Percentiles rank a stretch among this genome's conserved stretches.
These are phyloP conservation scores for Muntiacus muntjak DNA, from an alignment of 2,113 vertebrate genomes.

Conservation along the genomic window DNA sequence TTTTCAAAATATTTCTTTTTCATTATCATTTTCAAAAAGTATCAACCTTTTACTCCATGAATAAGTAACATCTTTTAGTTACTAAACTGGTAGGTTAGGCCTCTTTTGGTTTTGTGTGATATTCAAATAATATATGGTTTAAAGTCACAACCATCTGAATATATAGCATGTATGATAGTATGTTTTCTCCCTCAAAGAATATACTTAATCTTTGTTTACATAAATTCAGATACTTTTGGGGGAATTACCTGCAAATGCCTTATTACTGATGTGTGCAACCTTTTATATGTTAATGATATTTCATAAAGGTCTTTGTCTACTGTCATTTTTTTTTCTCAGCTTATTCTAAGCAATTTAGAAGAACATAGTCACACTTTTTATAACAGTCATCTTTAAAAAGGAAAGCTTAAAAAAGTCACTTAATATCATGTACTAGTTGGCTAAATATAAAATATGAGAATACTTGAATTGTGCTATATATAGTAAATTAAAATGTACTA, in stretches of 20 bases:
- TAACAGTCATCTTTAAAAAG: conserved; percentile 71
- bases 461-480: conserved; percentile 73
- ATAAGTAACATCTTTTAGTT: conserved; percentile 62
- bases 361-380: conserved; percentile 56
- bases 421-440: conserved; percentile 67
- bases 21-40: conserved; percentile 64
- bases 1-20: conserved; percentile 78
- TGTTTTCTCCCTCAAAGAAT: conserved; percentile 71
- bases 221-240: conserved; percentile 74
- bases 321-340: conserved; percentile 70
- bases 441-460: conserved; percentile 69
- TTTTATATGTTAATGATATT: conserved; percentile 68
- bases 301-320: conserved; percentile 60
- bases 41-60: conserved; percentile 62
- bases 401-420: conserved; percentile 58
- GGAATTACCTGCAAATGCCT: conserved; percentile 70
- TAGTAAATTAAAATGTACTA: conserved; percentile 73
- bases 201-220: conserved; percentile 82
- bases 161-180: conserved; percentile 68
- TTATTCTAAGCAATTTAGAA: conserved; percentile 66
- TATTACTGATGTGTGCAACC: conserved; percentile 65
- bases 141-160: conserved; percentile 58
- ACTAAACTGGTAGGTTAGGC: conserved; percentile 46
- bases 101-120: conserved; percentile 65
- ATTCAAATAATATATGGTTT: conserved; percentile 65